Conservation (phyloP, 2,113 vertebrate genomes). For the Erythrocercus mccallii region DNA sequence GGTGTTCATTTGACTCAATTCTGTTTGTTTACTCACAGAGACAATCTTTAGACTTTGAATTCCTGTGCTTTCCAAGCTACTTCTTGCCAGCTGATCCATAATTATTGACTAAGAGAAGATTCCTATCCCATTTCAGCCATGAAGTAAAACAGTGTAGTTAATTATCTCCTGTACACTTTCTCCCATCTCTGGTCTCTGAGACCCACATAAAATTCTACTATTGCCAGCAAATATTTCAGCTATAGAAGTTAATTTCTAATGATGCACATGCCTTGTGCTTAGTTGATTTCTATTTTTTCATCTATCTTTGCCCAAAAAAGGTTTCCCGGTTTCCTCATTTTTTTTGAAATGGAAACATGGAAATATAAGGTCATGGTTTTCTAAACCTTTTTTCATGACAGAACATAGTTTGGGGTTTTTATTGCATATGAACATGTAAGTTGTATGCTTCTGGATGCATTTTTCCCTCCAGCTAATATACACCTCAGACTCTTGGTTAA, state of each 20-base stretch:
- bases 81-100: neutral
- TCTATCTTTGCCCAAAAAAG: neutral
- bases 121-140: neutral
- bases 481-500: neutral
- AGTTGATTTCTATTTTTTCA: neutral
- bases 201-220: neutral
- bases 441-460: neutral
- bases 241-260: neutral
- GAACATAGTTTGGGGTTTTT: accelerated
- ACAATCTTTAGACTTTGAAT: neutral
- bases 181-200: neutral
- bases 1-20: neutral
- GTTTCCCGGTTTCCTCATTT: neutral
- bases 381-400: neutral
- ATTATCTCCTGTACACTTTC: neutral
- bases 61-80: neutral
- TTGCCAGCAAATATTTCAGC: neutral
- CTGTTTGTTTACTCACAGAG: neutral
- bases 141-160: neutral
- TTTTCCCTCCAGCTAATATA: neutral
- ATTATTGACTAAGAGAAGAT: neutral
- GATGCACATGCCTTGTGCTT: neutral
- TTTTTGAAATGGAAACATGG: neutral
- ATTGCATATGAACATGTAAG: neutral
- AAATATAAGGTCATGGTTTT: neutral